Evolutionary conservation across 2,888 invertebrate genomes (phyloP), one percentile per base, ranked within the genome.

Genomic region (Macrophya annulata): DNA sequence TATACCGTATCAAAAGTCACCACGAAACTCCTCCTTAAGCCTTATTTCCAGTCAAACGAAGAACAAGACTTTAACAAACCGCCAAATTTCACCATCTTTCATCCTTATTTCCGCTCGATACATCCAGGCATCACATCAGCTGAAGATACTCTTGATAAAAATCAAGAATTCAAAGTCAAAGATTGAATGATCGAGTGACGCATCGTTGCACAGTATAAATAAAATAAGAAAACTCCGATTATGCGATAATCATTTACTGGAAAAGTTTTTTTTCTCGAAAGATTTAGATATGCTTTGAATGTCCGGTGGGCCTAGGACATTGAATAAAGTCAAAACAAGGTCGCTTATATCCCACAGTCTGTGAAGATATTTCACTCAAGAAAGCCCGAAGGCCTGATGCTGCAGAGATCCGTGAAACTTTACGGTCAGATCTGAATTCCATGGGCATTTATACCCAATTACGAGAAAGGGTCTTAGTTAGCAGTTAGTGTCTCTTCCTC

Each of bases 401-500:
- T 31, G 72, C 31, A 55, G 51, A 48, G 37, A 62, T 40, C 59
- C 31, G 59, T 37, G 55, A 5, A 85, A 55, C 81, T 85, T 85
- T 81, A 85, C 71, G 71, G 82, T 59, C 81, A 72, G 82, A 79
- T 85, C 72, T 85, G 77, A 82, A 85, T 82, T 81, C 85, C 65
- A 68, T 62, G 65, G 85, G 68, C 79, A 85, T 81, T 85, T 85
- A 82, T 81, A 85, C 51, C 85, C 85, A 85, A 85, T 85, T 85
- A 85, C 79, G 72, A 55, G 85, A 55, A 81, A 81, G 81, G 85
- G 55, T 85, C 81, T 85, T 81, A 85, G 85, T 85, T 85, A 85
- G 85, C 85, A 85, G 85, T 85, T 85, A 85, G 40, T 71, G 85
- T 85, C 77, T 79, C 65, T 82, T 68, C 85, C 85, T 81, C 85